A percentile compares a stretch with the other conserved stretches of the same genome.
phyloP scores from a whole-genome alignment of 2,797 vertebrate species.

The Pygocentrus nattereri region DNA sequence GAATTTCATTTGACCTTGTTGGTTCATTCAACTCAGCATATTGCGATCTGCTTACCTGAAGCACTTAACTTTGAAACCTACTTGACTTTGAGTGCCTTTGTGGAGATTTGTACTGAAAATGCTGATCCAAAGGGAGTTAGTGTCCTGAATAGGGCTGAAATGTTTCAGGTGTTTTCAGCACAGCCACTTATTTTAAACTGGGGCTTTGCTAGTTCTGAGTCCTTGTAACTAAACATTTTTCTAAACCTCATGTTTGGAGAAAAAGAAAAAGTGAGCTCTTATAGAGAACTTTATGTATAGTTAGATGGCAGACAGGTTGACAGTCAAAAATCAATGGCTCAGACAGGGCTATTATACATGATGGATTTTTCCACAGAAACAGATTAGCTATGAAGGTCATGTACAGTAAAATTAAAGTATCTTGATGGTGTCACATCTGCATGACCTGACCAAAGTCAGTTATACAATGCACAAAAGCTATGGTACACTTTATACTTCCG shows the following conservation, averaged over 20 bases:
- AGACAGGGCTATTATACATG: not conserved
- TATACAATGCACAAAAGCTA: too few relatives aligned
- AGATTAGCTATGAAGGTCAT: not conserved
- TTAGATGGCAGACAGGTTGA: not conserved
- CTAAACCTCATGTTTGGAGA: not conserved
- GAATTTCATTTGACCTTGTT: not conserved
- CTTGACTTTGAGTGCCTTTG: not conserved
- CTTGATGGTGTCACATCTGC: too few relatives aligned
- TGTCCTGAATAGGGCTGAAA: too few relatives aligned
- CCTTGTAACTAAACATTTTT: not conserved
- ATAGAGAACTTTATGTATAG: not conserved
- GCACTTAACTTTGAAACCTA: not conserved
- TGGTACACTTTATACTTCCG: too few relatives aligned
- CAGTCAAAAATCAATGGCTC: not conserved
- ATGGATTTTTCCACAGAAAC: slow-evolving; percentile 3
- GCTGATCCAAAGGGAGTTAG: too few relatives aligned
- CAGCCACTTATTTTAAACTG: not conserved
- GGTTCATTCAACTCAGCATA: not conserved
- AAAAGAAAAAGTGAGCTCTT: not conserved
- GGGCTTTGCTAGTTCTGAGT: not conserved
- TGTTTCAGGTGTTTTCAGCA: not conserved
- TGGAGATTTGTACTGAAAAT: not conserved
- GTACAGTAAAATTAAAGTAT: not conserved
- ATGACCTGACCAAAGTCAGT: too few relatives aligned
- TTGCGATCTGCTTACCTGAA: not conserved